Evolutionary conservation across 2,888 invertebrate genomes (phyloP).

Genomic region (Dasypolia templi): DNA sequence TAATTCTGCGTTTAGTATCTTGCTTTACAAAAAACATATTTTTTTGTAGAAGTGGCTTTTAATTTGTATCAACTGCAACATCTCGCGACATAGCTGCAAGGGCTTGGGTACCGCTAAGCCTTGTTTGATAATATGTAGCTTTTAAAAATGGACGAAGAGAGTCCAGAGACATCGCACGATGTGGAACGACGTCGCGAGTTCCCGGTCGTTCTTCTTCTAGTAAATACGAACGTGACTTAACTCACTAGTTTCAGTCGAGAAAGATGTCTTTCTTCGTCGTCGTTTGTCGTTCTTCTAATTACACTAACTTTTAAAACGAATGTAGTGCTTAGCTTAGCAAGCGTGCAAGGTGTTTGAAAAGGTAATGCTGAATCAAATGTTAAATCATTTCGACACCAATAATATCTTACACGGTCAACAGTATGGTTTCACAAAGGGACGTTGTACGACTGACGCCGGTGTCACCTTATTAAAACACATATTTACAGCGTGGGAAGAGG

Average conservation of each 20-base stretch:
- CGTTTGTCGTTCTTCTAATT: no score
- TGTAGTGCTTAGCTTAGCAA: conserved; percentile 57
- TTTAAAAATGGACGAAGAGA: neutral
- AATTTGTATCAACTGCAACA: neutral
- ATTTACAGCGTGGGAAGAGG: no score
- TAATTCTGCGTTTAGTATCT: conserved; percentile 3
- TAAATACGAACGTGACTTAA: neutral
- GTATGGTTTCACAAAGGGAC: no score
- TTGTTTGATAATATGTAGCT: neutral
- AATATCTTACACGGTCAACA: no score
- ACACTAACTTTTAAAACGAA: neutral
- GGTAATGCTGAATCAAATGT: no score
- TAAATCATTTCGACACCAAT: no score
- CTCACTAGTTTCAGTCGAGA: neutral
- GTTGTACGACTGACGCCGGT: no score
- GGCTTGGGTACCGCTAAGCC: neutral
- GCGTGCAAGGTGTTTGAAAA: no score
- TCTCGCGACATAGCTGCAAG: no score
- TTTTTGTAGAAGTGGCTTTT: neutral
- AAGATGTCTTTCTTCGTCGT: no score
- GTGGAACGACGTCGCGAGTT: neutral
- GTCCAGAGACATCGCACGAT: neutral
- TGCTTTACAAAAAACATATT: conserved; percentile 4
- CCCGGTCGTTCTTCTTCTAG: no score
- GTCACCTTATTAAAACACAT: no score